Evolutionary conservation across 1,140 invertebrate species (phyloP).

Genomic region (Neodiprion virginianus): DNA sequence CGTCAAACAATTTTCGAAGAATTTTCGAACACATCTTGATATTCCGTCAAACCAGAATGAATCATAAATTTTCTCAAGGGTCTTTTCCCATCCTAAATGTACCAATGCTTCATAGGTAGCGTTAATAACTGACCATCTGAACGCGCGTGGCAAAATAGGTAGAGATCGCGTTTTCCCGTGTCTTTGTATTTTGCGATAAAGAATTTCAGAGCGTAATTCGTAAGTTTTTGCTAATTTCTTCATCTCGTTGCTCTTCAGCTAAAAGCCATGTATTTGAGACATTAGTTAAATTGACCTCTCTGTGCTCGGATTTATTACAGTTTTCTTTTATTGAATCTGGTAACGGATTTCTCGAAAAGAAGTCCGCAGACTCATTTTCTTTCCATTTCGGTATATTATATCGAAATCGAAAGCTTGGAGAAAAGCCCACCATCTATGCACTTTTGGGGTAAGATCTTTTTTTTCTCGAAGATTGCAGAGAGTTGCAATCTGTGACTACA

Average conservation of each 20-base stretch:
- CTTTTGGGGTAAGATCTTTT: constrained; percentile 45
- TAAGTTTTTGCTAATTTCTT: no score
- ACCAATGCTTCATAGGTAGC: constrained; percentile 36
- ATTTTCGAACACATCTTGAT: constrained; percentile 31
- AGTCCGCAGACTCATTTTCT: constrained; percentile 15
- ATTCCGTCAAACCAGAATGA: constrained; percentile 38
- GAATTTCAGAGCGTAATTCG: no score
- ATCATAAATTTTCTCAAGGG: not conserved
- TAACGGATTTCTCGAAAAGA: no score
- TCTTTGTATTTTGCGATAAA: no score
- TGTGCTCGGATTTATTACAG: no score
- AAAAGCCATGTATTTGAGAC: no score
- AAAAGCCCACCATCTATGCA: constrained; percentile 47
- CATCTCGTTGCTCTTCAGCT: no score
- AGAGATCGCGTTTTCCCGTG: no score
- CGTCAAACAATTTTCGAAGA: constrained; percentile 34
- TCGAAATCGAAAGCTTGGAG: constrained; percentile 43
- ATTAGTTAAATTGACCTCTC: no score
- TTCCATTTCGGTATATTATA: constrained; percentile 23
- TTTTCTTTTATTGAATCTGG: no score
- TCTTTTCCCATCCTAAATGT: no score
- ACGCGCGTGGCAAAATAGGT: constrained; percentile 4
- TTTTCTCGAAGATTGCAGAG: constrained; percentile 39
- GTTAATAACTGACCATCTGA: constrained; percentile 45
- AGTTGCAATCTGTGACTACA: constrained; percentile 40